Percentiles rank a stretch among this genome's conserved stretches.
These are phyloP conservation scores for Tenthredo mesomela DNA, from an alignment of 2,888 invertebrate genomes.

Conservation along the genomic window DNA sequence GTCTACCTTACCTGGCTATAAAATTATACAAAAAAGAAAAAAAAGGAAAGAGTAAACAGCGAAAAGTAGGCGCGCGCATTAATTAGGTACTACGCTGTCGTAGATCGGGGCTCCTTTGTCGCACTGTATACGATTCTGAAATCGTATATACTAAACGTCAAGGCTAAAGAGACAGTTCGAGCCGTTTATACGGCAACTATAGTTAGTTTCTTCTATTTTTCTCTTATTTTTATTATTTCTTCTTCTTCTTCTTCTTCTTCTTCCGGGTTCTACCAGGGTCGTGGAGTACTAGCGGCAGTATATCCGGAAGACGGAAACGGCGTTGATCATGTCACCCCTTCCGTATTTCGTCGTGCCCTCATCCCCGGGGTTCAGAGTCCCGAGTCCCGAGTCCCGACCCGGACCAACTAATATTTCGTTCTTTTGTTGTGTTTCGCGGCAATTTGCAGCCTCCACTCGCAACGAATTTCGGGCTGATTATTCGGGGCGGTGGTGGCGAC, in stretches of 20 bases:
- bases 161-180: not conserved
- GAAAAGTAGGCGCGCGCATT: slow-evolving; percentile 61
- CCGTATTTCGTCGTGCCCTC: slow-evolving; percentile 4
- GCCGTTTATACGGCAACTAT: not conserved
- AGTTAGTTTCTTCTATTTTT: not conserved
- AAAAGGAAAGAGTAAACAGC: not conserved
- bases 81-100: slow-evolving; percentile 63
- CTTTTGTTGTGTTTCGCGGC: slow-evolving; percentile 75
- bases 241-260: not conserved
- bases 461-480: slow-evolving; percentile 72
- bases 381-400: slow-evolving; percentile 42
- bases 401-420: slow-evolving; percentile 73
- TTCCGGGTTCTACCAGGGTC: not conserved
- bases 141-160: not conserved
- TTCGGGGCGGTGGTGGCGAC: slow-evolving; percentile 70
- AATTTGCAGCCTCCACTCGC: slow-evolving; percentile 66
- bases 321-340: slow-evolving; percentile 44
- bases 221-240: not conserved
- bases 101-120: slow-evolving; percentile 1
- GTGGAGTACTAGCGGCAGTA: not conserved
- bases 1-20: slow-evolving; percentile 4
- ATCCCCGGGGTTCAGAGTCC: slow-evolving; percentile 6
- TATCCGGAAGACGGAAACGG: slow-evolving; percentile 20
- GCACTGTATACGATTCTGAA: not conserved
- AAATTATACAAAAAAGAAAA: not conserved